These are phyloP conservation scores for Brachionus rotundiformis DNA, from an alignment of 1,140 invertebrate genomes.

Conservation along the genomic window DNA sequence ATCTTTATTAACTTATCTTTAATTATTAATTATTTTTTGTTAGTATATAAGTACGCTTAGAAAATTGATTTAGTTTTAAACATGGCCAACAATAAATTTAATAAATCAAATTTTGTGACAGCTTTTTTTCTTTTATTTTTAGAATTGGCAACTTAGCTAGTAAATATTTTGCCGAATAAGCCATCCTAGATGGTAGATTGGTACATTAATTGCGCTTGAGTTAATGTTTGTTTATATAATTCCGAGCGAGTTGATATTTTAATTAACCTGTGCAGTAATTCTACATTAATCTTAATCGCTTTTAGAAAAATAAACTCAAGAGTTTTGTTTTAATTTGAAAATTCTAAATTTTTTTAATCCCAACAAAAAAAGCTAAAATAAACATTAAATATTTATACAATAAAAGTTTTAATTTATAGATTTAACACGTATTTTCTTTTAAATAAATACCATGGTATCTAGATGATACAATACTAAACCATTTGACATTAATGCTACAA, in stretches of 20 bases:
- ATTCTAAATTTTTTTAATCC: not conserved
- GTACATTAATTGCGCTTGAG: not conserved
- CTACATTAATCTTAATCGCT: conserved; percentile 12
- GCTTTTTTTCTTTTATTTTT: not conserved
- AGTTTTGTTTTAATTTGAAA: conserved; percentile 8
- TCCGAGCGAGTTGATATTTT: not conserved
- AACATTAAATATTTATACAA: not conserved
- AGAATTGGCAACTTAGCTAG: not conserved
- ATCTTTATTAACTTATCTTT: not conserved
- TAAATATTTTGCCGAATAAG: not conserved
- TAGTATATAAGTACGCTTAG: not conserved
- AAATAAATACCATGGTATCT: conserved; percentile 18
- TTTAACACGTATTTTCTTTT: not conserved
- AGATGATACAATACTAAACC: not conserved
- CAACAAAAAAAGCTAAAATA: not conserved
- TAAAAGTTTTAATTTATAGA: conserved; percentile 7
- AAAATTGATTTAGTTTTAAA: no score
- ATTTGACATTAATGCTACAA: not conserved
- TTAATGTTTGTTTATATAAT: not conserved
- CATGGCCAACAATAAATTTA: not conserved
- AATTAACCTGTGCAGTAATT: not conserved
- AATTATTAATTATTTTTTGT: not conserved
- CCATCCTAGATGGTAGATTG: not conserved
- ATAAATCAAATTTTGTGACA: not conserved
- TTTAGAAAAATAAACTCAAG: not conserved